Percentiles rank a stretch among this genome's conserved stretches.
These are phyloP conservation scores for Marmota monax DNA, from an alignment of 2,113 vertebrate species.

Conservation along the genomic window DNA sequence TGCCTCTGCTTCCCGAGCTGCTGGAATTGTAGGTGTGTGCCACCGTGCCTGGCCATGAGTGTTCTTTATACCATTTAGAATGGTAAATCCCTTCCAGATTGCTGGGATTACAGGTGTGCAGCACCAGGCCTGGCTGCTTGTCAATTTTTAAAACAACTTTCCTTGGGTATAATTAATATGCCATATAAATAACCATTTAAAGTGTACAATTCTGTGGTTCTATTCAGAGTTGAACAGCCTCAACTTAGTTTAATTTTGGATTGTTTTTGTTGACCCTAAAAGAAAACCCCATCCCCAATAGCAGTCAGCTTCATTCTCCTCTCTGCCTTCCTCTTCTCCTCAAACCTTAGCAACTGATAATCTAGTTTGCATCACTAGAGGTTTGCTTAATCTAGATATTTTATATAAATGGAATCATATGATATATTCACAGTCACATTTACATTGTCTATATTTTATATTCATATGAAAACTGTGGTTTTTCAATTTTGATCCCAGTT, in stretches of 20 bases:
- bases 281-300: neutral
- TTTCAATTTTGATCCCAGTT: conserved; percentile 18
- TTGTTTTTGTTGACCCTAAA: neutral
- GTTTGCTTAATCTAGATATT: neutral
- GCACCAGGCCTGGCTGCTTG: neutral
- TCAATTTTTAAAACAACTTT: neutral
- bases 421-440: neutral
- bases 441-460: neutral
- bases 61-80: too few species aligned
- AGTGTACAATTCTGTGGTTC: neutral
- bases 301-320: neutral
- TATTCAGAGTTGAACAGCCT: neutral
- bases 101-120: neutral
- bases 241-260: neutral
- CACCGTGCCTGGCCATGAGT: too few species aligned
- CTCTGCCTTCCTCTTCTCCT: neutral
- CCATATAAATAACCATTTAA: neutral
- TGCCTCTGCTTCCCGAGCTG: too few species aligned
- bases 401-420: neutral
- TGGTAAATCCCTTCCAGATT: too few species aligned
- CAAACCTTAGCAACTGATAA: neutral
- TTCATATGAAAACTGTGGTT: neutral
- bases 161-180: neutral
- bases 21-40: too few species aligned
- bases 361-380: neutral